Percentiles rank a stretch among this genome's conserved stretches.
phyloP scores from a whole-genome alignment of 2,797 vertebrate species.

The Sciurus carolinensis region DNA sequence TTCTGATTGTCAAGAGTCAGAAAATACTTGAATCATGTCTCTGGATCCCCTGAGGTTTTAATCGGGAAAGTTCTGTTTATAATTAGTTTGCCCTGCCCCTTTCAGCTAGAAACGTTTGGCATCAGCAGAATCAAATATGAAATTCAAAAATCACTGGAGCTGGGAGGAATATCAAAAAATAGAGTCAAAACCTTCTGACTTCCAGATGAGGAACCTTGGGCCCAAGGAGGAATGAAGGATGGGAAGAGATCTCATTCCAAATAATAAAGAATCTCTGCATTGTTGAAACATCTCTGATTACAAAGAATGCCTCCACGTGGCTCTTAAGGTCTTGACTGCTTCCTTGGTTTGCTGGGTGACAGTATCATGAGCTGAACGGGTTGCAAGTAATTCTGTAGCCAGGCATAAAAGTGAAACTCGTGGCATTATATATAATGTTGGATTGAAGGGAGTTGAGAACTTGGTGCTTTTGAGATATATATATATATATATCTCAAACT shows the following conservation, averaged over 20 bases:
- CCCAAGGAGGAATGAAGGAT: neutral
- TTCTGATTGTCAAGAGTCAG: slow-evolving; percentile 64
- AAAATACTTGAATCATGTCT: slow-evolving; percentile 70
- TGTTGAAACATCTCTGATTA: neutral
- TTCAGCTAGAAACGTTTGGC: slow-evolving; percentile 76
- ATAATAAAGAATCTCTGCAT: neutral
- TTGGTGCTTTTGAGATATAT: no score
- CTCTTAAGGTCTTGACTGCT: neutral
- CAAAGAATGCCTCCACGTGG: neutral
- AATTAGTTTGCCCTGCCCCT: slow-evolving; percentile 68
- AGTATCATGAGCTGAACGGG: neutral
- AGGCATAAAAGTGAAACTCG: slow-evolving; percentile 51
- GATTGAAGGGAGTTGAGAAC: no score
- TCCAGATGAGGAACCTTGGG: slow-evolving; percentile 47
- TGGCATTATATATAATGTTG: neutral
- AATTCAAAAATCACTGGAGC: slow-evolving; percentile 66
- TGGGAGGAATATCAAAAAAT: slow-evolving; percentile 63
- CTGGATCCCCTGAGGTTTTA: slow-evolving; percentile 60
- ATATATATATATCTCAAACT: neutral
- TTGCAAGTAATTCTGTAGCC: neutral
- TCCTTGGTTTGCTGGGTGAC: neutral
- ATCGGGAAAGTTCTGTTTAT: slow-evolving; percentile 69
- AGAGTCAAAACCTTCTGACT: slow-evolving; percentile 59
- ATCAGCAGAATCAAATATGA: slow-evolving; percentile 71
- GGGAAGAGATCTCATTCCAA: neutral